A percentile compares a stretch with the other conserved stretches of the same genome.
Conservation (phyloP, 2,888 invertebrate species). For the Lepetodrilus schrolli region DNA sequence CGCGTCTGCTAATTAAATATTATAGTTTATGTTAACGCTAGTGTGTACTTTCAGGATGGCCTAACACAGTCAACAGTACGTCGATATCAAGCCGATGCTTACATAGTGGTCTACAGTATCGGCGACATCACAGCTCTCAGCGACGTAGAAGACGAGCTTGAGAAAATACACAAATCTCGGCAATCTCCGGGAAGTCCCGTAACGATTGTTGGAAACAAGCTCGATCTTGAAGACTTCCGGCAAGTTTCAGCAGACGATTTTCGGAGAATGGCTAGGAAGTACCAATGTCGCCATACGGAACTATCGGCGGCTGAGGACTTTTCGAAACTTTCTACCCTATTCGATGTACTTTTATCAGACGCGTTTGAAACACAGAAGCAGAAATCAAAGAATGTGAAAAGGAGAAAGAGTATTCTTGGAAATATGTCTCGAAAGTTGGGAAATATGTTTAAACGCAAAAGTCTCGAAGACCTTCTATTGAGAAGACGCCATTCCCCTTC, state of each 20-base stretch:
- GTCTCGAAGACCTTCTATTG: constrained; percentile 36
- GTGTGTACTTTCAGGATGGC: constrained; percentile 16
- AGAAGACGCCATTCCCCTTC: background rate
- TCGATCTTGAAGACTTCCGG: constrained; percentile 79
- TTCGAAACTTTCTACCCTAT: constrained; percentile 36
- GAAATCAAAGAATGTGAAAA: constrained; percentile 37
- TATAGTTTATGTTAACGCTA: background rate
- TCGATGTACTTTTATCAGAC: constrained; percentile 42
- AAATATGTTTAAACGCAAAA: constrained; percentile 46
- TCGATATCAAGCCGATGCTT: constrained; percentile 81
- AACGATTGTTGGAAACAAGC: constrained; percentile 85
- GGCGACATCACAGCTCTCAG: constrained; percentile 80
- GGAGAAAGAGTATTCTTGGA: constrained; percentile 46
- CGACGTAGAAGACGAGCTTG: constrained; percentile 32
- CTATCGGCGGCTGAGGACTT: constrained; percentile 53
- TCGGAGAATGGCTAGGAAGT: constrained; percentile 36
- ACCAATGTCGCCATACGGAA: constrained; percentile 46
- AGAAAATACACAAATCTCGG: constrained; percentile 76
- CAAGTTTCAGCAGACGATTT: constrained; percentile 80
- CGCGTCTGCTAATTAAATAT: background rate
- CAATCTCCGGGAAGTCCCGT: constrained; percentile 80
- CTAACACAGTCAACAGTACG: background rate
- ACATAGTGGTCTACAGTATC: constrained; percentile 87
- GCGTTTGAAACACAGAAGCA: constrained; percentile 35
- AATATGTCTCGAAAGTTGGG: constrained; percentile 47